Base-by-base conservation (phyloP, 1,140 invertebrate species). In the Ceratoteleas bidentatus region DNA sequence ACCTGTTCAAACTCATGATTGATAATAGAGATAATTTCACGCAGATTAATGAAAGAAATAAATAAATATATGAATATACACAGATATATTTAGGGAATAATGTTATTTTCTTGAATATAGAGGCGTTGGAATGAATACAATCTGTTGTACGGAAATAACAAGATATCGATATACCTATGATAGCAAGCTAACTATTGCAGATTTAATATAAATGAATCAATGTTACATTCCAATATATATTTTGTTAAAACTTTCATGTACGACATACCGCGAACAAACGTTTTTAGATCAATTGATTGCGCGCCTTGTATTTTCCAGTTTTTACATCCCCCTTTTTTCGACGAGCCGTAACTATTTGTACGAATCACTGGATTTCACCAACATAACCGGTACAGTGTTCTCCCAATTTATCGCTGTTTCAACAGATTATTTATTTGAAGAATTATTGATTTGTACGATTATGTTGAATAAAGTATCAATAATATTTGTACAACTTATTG, bases 201-300 rank as follows among this genome's bases (percentile, higher is more conserved):
- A 85, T 84, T 87, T 86, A 88, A 87, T 88, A 87, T 85, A 88
- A 88, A 88, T 15, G 57, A 62, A 84, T 88, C 85, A 87, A 88
- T 84, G 85, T 88, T 89, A 82, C 88, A 90, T 90, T 90, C 87
- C 86, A 89, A 85, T 87, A 82, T 84, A 86, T 85, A 84, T 85
- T 86, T 87, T 85, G 84, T 89, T 86, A 75, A 72, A 68, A 70
- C 49, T 49, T 45, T 50, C 57, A 85, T 66, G 34, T 60, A 24
- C 11, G 43, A 60, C 56, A 81, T 62, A 61, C 84, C 60, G 65
- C 34, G 76, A 76, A 79, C 78, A 84, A 84, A 69, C 70, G 58
- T 85, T 79, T 83, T 70, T 70, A 85, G 70, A 50, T 50, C 53
- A 58, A 65, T 53, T 58, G 56, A 75, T 65, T 75, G 15, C 45